These are phyloP conservation scores for Oxytorus armatus DNA, from an alignment of 2,888 invertebrate genomes.

Conservation along the genomic window DNA sequence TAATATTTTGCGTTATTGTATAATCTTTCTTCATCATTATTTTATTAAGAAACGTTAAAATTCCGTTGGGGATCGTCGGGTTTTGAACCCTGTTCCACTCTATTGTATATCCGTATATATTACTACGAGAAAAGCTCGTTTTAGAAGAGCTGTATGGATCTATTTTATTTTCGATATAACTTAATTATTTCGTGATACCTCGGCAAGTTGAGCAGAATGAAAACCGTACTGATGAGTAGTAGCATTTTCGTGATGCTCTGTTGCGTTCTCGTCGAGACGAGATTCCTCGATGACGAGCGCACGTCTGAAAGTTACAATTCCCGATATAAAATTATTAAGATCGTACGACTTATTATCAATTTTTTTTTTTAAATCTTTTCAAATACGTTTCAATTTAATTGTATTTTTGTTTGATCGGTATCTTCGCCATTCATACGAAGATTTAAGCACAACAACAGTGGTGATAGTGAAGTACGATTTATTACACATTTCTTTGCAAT, in stretches of 20 bases:
- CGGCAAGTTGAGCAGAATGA: conserved; percentile 88
- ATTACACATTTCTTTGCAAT: too few species aligned
- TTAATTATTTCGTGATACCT: conserved; percentile 83
- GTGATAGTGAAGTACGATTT: too few species aligned
- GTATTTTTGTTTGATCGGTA: neutral
- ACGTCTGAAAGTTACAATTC: conserved; percentile 81
- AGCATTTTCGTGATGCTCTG: conserved; percentile 89
- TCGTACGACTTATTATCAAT: neutral
- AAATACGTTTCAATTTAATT: neutral
- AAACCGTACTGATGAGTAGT: conserved; percentile 88
- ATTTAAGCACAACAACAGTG: too few species aligned
- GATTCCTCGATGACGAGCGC: conserved; percentile 84
- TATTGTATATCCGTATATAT: neutral
- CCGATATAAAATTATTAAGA: neutral
- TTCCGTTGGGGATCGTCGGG: too few species aligned
- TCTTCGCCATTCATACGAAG: too few species aligned
- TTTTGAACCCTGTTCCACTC: neutral
- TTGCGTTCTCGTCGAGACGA: conserved; percentile 85
- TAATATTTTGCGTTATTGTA: too few species aligned
- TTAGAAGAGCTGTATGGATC: neutral
- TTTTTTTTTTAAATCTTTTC: neutral
- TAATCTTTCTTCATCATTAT: too few species aligned
- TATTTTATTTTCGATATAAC: neutral
- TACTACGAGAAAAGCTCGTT: neutral
- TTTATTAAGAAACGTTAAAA: neutral